Conservation (phyloP, 2,888 invertebrate species). For the Dendrolimus pini region DNA sequence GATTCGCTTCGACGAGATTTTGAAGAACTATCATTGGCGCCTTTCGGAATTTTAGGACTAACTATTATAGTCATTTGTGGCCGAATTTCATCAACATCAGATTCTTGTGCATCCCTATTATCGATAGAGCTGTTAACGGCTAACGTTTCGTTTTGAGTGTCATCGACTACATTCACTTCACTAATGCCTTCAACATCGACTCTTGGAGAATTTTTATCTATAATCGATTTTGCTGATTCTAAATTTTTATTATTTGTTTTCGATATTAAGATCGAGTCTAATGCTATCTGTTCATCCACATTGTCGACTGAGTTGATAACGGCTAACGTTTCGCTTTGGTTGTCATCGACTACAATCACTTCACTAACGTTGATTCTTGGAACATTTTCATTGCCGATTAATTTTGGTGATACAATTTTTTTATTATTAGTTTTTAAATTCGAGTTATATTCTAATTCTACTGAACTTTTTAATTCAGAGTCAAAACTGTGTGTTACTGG, state of each 20-base stretch:
- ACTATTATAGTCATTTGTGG: slow-evolving; percentile 42
- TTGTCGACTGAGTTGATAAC: slow-evolving; percentile 37
- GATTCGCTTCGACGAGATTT: slow-evolving; percentile 13
- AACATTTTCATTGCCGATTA: slow-evolving; percentile 19
- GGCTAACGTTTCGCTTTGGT: slow-evolving; percentile 25
- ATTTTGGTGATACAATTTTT: slow-evolving; percentile 2
- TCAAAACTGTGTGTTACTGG: too few relatives aligned
- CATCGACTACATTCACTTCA: slow-evolving; percentile 23
- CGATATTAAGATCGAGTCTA: not conserved
- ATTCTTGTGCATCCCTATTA: slow-evolving; percentile 13
- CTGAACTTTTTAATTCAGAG: too few relatives aligned
- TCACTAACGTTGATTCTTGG: slow-evolving; percentile 33
- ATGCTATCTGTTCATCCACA: slow-evolving; percentile 8
- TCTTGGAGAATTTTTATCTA: slow-evolving; percentile 26
- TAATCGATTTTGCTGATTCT: not conserved
- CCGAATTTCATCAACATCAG: slow-evolving; percentile 17
- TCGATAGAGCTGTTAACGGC: slow-evolving; percentile 39
- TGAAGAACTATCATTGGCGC: not conserved
- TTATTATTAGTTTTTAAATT: slow-evolving; percentile 5
- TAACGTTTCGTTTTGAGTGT: slow-evolving; percentile 24
- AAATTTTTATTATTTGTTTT: slow-evolving; percentile 8
- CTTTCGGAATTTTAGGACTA: slow-evolving; percentile 30
- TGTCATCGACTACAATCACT: slow-evolving; percentile 21
- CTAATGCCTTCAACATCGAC: slow-evolving; percentile 39
- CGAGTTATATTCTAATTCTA: not conserved